Percentiles rank a stretch among this genome's conserved stretches.
These are phyloP conservation scores for Acanthopagrus latus DNA, from an alignment of 2,797 vertebrate genomes.

Conservation along the genomic window DNA sequence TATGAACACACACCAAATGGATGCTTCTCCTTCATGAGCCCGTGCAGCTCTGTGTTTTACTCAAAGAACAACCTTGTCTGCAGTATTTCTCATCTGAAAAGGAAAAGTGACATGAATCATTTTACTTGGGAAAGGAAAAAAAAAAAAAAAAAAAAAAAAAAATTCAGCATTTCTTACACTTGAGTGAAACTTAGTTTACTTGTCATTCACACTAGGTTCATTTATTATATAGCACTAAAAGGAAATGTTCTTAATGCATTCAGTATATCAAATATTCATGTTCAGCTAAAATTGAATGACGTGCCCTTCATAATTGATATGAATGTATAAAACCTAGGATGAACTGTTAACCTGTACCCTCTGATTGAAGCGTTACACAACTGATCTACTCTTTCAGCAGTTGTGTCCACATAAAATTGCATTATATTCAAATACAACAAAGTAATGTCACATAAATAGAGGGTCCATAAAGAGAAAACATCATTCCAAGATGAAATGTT, in stretches of 20 bases:
- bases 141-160: background rate
- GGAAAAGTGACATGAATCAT: slow-evolving; percentile 18
- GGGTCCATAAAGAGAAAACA: background rate
- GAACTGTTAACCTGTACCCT: background rate
- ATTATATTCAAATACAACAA: background rate
- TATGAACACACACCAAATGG: slow-evolving; percentile 69
- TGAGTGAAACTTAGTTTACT: slow-evolving; percentile 4
- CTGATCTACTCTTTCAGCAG: background rate
- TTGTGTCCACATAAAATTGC: background rate
- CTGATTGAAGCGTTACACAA: background rate
- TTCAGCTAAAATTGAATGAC: background rate
- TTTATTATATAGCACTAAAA: background rate
- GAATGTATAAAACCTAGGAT: background rate
- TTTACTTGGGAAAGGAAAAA: background rate
- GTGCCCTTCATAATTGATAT: background rate
- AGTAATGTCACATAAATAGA: background rate
- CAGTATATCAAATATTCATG: slow-evolving; percentile 1
- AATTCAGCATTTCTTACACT: slow-evolving; percentile 13
- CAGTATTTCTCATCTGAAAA: slow-evolving; percentile 48
- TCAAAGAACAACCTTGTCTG: slow-evolving; percentile 52
- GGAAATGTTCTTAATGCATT: background rate
- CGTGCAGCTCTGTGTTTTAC: slow-evolving; percentile 44
- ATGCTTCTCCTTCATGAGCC: slow-evolving; percentile 60
- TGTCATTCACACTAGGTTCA: background rate
- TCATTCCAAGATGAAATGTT: background rate